Percentiles rank a stretch among this genome's conserved stretches.
Conservation (phyloP, 2,797 vertebrate species). For the Meda fulgida region DNA sequence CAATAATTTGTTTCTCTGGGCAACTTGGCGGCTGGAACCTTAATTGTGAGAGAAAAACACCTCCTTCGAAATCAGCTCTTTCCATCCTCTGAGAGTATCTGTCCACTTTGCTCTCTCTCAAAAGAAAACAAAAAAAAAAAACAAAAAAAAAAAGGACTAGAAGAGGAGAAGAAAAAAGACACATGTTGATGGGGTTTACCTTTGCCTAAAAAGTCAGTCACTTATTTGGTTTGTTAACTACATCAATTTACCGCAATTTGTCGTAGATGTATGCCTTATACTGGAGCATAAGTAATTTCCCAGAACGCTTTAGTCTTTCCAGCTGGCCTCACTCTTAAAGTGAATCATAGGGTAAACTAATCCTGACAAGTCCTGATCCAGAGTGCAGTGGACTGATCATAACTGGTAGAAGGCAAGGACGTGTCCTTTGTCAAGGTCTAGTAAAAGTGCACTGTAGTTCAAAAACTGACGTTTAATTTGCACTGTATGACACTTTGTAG, state of each 20-base stretch:
- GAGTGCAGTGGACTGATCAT: constrained; percentile 30
- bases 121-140: constrained; percentile 37
- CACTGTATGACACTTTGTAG: constrained; percentile 4
- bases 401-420: constrained; percentile 15
- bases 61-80: constrained; percentile 24
- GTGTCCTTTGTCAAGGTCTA: constrained; percentile 16
- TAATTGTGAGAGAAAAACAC: constrained; percentile 43
- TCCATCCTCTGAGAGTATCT: constrained; percentile 32
- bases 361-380: constrained; percentile 27
- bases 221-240: constrained; percentile 42
- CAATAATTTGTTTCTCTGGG: constrained; percentile 48
- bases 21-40: constrained; percentile 17
- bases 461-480: not conserved
- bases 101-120: constrained; percentile 37
- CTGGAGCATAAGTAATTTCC: constrained; percentile 24
- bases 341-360: constrained; percentile 31
- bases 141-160: not conserved
- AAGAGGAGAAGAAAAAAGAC: constrained; percentile 19
- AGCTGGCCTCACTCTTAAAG: constrained; percentile 21
- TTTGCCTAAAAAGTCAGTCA: constrained; percentile 35
- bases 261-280: not conserved
- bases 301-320: constrained; percentile 17
- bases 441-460: constrained; percentile 23
- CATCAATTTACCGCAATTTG: constrained; percentile 29
- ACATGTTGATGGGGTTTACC: constrained; percentile 11